Base-by-base conservation (phyloP, 1,140 invertebrate genomes). In the Olivierus martensii region DNA sequence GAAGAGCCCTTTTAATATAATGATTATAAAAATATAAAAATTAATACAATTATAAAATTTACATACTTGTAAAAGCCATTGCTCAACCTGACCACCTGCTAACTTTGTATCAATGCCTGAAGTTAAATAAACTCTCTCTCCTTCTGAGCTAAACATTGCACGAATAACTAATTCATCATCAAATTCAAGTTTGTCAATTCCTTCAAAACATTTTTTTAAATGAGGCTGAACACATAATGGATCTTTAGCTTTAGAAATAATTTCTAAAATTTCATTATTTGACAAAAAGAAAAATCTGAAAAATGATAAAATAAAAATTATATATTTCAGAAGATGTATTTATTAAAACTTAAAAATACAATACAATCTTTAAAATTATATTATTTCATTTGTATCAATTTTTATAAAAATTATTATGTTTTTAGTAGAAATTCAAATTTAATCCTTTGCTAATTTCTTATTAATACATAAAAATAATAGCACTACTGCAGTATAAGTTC, bases 211-310 rank as follows among this genome's bases (percentile, higher is more conserved):
- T 71, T 95, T 95, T 66, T 84, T 85, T 43, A 94, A 71, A 75
- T 93, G 87, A 0, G 87, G 87, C 62, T 93, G 87, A 3, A 94
- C 87, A 55, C 84, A 77, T 14, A 79, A 64, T 1, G 82, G 87
- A 72, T 94, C 87, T 69, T 89, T 92, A 0, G 84, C 82, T 75
- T 94, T 87, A 1, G 89, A 91, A 41, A 96, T 70, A 63, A 96
- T 94, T 69, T 94, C 88, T 19, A 95, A 72, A 78, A 96, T 84
- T 72, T 95, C 91, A 62, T 94, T 88, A 65, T 94, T 94, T 7
- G 90, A 94, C 37, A 96, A 71, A 64, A 95, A 96, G 71, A 93
- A 95, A 66, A 96, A 92, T 65, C 90, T 78, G 22, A 62, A 71
- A 59, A n/a, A n/a, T n/a, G n/a, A n/a, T n/a, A n/a, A n/a, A n/a